These are phyloP conservation scores for Drosophila rufa DNA, from an alignment of 1,140 invertebrate species.

Conservation along the genomic window DNA sequence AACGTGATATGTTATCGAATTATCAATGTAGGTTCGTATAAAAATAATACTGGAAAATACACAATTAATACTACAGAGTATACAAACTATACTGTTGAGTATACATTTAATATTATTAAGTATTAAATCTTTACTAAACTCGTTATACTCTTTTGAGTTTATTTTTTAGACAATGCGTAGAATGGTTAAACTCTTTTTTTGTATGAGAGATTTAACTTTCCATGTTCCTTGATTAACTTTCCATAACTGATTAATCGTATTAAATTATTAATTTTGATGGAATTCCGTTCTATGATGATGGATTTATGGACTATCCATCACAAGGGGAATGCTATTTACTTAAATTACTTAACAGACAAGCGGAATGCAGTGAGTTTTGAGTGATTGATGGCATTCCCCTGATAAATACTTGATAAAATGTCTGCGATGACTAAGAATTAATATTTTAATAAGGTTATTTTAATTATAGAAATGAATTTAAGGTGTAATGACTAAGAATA, in stretches of 20 bases:
- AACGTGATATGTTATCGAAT: too few relatives aligned
- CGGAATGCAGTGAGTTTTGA: slow-evolving; percentile 1
- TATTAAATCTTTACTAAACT: too few relatives aligned
- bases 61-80: too few relatives aligned
- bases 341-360: slow-evolving; percentile 3
- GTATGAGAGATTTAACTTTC: too few relatives aligned
- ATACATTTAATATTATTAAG: too few relatives aligned
- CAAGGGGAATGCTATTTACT: neutral
- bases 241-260: neutral
- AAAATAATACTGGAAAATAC: too few relatives aligned
- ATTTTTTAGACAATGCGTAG: too few relatives aligned
- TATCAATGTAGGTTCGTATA: too few relatives aligned
- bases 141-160: too few relatives aligned
- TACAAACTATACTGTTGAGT: too few relatives aligned
- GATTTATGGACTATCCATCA: slow-evolving; percentile 6
- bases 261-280: neutral
- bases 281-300: slow-evolving; percentile 12
- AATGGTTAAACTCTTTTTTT: too few relatives aligned
- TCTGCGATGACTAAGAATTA: neutral
- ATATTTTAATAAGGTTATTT: neutral
- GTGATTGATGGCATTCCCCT: neutral
- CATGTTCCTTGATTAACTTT: neutral
- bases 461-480: neutral
- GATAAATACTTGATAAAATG: neutral
- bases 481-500: too few relatives aligned